These are phyloP conservation scores for Girardinus metallicus DNA, from an alignment of 2,797 vertebrate species.

Conservation along the genomic window DNA sequence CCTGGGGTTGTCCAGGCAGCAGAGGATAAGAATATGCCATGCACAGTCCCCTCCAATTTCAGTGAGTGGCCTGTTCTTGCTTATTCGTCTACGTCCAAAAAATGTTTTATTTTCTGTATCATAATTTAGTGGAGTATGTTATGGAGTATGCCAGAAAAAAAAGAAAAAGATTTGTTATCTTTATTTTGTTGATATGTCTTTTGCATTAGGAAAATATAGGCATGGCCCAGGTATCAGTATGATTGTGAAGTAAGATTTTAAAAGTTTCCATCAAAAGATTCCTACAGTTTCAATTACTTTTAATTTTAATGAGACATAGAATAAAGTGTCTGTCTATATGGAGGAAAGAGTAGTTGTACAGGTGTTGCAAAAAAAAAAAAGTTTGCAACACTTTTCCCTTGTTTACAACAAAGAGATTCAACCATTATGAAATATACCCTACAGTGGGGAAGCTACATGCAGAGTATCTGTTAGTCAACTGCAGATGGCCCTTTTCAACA, in stretches of 20 bases:
- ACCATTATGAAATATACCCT: background rate
- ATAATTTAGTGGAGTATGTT: background rate
- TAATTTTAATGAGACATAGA: background rate
- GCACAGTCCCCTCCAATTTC: conserved; percentile 48
- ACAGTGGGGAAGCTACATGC: background rate
- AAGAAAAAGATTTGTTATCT: background rate
- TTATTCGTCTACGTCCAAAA: conserved; percentile 45
- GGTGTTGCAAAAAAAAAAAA: background rate
- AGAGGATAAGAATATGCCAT: conserved; percentile 45
- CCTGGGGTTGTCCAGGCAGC: conserved; percentile 59
- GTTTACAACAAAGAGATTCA: background rate
- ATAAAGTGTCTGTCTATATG: background rate
- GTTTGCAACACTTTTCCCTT: background rate
- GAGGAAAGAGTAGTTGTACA: background rate
- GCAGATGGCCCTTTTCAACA: background rate
- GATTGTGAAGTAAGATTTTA: background rate
- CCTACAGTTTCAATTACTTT: background rate
- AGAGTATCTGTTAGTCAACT: background rate
- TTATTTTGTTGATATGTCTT: background rate
- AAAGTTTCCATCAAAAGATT: background rate
- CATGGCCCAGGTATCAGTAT: background rate
- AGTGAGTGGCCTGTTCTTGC: conserved; percentile 56
- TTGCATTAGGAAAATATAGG: background rate
- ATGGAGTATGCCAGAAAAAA: background rate
- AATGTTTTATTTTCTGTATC: background rate